Conservation (phyloP, 2,888 invertebrate species). For the Myopa tessellatipennis region DNA sequence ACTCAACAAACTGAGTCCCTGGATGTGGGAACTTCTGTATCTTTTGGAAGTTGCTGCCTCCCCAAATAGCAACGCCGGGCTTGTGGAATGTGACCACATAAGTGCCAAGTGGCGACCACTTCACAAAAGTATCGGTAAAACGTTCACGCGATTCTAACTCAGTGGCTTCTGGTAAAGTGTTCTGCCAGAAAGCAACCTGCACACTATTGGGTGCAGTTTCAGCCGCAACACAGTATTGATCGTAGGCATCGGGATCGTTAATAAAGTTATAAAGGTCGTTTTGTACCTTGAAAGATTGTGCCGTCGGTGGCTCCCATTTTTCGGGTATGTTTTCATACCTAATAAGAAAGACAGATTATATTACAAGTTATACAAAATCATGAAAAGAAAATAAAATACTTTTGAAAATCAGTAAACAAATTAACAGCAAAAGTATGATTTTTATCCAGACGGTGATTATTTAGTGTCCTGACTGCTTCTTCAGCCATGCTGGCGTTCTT, state of each 20-base stretch:
- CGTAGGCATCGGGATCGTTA: conserved; percentile 93
- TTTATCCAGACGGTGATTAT: conserved; percentile 96
- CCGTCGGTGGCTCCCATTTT: conserved; percentile 92
- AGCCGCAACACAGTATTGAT: conserved; percentile 92
- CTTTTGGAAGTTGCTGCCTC: conserved; percentile 91
- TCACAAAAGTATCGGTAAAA: conserved; percentile 96
- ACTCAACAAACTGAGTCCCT: conserved; percentile 94
- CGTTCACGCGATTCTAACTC: conserved; percentile 84
- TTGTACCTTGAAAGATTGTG: conserved; percentile 90
- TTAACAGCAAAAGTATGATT: conserved; percentile 94
- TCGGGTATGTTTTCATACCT: conserved; percentile 89
- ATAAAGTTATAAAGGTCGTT: conserved; percentile 94
- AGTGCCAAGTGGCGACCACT: conserved; percentile 98
- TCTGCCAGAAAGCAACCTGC: conserved; percentile 88
- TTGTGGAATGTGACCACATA: conserved; percentile 97
- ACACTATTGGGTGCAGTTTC: conserved; percentile 82
- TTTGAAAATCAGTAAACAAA: conserved; percentile 94
- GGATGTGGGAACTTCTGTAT: conserved; percentile 91
- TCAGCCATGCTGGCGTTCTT: conserved; percentile 84
- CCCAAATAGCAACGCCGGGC: conserved; percentile 97
- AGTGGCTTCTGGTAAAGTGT: conserved; percentile 87
- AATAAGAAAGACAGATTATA: conserved; percentile 24
- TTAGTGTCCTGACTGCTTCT: conserved; percentile 87
- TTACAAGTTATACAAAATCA: neutral
- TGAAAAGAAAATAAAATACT: conserved; percentile 71